phyloP scores from a whole-genome alignment of 2,888 invertebrate species.

The Cheilosia urbana region DNA sequence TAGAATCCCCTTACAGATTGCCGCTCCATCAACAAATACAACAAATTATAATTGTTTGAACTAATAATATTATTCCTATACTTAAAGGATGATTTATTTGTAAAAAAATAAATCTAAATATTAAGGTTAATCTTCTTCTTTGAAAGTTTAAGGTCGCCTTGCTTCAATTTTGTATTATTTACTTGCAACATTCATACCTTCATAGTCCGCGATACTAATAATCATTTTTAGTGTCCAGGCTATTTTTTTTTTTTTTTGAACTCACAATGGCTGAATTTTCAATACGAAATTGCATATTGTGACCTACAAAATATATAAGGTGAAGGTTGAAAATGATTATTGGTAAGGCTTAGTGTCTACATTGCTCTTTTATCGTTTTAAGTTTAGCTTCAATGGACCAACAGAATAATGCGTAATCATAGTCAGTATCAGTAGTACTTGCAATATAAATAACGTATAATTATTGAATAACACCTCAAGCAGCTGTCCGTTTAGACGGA shows the following conservation, averaged over 20 bases:
- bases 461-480: conserved; percentile 73
- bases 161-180: no score
- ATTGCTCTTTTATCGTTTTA: not conserved
- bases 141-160: no score
- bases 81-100: conserved; percentile 85
- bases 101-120: conserved; percentile 83
- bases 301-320: no score
- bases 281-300: no score
- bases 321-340: no score
- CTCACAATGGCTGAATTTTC: no score
- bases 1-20: no score
- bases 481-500: conserved; percentile 19
- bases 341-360: no score
- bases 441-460: conserved; percentile 76
- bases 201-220: no score
- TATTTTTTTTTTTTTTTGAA: no score
- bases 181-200: not conserved
- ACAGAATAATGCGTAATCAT: not conserved
- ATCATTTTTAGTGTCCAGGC: no score
- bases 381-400: not conserved
- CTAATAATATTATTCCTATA: conserved; percentile 85
- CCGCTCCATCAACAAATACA: conserved; percentile 79
- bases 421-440: conserved; percentile 54
- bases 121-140: conserved; percentile 63
- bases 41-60: conserved; percentile 85